A percentile compares a stretch with the other conserved stretches of the same genome.
phyloP scores from a whole-genome alignment of 2,797 vertebrate genomes.

The Onychomys leucogaster region DNA sequence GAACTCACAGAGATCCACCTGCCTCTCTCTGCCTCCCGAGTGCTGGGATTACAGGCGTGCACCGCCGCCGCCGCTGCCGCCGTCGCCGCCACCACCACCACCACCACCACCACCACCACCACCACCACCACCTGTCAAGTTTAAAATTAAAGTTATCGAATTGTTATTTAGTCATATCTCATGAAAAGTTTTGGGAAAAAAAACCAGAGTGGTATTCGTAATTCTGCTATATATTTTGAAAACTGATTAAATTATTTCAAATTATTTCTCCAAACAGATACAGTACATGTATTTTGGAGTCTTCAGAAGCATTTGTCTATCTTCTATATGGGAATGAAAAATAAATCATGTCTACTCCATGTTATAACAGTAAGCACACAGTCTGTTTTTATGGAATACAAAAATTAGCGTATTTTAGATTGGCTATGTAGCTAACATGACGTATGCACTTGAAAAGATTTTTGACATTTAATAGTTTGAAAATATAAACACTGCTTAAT shows the following conservation, averaged over 20 bases:
- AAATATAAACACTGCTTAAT: background rate
- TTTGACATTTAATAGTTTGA: background rate
- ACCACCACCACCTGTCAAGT: too few species aligned
- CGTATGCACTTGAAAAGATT: background rate
- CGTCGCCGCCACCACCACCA: too few species aligned
- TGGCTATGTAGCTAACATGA: background rate
- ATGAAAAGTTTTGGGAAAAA: background rate
- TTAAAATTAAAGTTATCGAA: background rate
- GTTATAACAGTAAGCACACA: background rate
- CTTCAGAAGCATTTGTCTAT: background rate
- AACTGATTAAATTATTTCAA: background rate
- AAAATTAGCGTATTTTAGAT: background rate
- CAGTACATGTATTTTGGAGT: background rate
- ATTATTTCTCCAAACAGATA: conserved; percentile 2
- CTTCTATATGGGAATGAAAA: background rate
- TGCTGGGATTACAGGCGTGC: too few species aligned
- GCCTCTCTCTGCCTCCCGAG: too few species aligned
- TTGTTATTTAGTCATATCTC: background rate
- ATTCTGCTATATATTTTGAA: background rate
- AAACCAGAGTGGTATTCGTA: background rate
- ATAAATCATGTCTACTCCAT: background rate
- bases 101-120: too few species aligned
- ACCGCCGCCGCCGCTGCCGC: too few species aligned
- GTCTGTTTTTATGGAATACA: background rate
- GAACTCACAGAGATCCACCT: too few species aligned